A percentile compares a stretch with the other conserved stretches of the same genome.
These are phyloP conservation scores for Elephas maximus DNA, from an alignment of 2,113 vertebrate species.

Conservation along the genomic window DNA sequence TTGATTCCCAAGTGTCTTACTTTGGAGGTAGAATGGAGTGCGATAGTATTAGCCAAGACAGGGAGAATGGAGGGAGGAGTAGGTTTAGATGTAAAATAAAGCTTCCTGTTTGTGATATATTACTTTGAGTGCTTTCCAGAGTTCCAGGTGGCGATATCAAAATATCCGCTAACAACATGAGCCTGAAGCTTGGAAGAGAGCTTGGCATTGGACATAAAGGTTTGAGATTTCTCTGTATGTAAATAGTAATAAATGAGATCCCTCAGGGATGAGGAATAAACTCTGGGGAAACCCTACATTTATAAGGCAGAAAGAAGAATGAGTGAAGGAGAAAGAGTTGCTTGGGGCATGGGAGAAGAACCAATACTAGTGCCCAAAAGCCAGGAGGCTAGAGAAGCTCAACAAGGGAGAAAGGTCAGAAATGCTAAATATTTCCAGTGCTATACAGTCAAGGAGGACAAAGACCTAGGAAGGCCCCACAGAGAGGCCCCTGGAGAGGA, in stretches of 20 bases:
- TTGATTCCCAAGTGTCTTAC: not conserved
- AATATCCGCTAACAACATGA: not conserved
- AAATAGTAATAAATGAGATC: not conserved
- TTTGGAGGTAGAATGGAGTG: not conserved
- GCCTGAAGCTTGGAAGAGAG: not conserved
- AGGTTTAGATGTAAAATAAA: not conserved
- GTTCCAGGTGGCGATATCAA: not conserved
- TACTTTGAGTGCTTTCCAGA: not conserved
- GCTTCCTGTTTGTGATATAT: not conserved
- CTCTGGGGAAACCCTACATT: not conserved
- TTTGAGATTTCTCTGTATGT: not conserved
- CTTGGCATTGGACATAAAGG: too few species aligned
- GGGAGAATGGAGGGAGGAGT: not conserved
- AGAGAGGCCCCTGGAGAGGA: too few species aligned
- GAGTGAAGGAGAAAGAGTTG: not conserved
- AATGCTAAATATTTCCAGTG: accelerated
- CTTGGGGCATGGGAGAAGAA: not conserved
- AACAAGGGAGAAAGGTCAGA: not conserved
- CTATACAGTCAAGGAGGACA: accelerated
- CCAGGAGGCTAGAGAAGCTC: not conserved
- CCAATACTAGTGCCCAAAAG: accelerated
- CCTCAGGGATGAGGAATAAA: not conserved
- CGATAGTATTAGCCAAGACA: not conserved
- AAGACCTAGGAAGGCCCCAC: not conserved
- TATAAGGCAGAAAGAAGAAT: not conserved